phyloP scores from a whole-genome alignment of 2,113 vertebrate species.

The Trematocara nigrifrons region DNA sequence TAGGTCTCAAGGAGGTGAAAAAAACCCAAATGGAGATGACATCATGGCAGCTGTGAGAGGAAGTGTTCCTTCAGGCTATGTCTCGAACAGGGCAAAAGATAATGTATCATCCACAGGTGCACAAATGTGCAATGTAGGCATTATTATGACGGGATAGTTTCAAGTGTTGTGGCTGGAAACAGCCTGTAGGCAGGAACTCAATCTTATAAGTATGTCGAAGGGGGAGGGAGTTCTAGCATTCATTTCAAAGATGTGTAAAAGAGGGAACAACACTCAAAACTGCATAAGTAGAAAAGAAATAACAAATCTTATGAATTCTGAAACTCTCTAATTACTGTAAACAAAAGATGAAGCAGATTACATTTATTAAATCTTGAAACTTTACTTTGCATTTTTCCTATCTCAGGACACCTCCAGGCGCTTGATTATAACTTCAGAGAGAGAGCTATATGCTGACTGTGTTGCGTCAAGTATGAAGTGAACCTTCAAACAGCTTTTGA shows the following conservation, averaged over 20 bases:
- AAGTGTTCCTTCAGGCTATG: constrained; percentile 31
- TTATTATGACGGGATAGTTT: constrained; percentile 20
- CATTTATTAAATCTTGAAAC: neutral
- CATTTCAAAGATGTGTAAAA: constrained; percentile 16
- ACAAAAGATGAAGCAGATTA: neutral
- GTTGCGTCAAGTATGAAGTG: constrained; percentile 25
- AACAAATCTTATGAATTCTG: neutral
- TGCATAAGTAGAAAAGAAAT: neutral
- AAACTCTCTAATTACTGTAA: neutral
- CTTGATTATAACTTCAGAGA: constrained; percentile 8
- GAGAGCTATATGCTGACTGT: constrained; percentile 1
- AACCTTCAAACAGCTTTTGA: constrained; percentile 48
- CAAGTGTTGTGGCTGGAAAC: constrained; percentile 43
- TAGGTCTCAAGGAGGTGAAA: neutral
- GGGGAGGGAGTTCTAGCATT: constrained; percentile 19
- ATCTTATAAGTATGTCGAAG: constrained; percentile 28
- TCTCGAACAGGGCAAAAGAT: constrained; percentile 35
- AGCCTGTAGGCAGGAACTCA: constrained; percentile 46
- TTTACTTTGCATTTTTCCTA: neutral
- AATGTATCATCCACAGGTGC: constrained; percentile 53
- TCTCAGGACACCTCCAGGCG: neutral
- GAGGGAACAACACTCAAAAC: neutral
- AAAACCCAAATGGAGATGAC: neutral
- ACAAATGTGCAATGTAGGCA: constrained; percentile 23
- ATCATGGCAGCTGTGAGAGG: constrained; percentile 58